phyloP scores from a whole-genome alignment of 2,888 invertebrate genomes.

The Julus scanicus region DNA sequence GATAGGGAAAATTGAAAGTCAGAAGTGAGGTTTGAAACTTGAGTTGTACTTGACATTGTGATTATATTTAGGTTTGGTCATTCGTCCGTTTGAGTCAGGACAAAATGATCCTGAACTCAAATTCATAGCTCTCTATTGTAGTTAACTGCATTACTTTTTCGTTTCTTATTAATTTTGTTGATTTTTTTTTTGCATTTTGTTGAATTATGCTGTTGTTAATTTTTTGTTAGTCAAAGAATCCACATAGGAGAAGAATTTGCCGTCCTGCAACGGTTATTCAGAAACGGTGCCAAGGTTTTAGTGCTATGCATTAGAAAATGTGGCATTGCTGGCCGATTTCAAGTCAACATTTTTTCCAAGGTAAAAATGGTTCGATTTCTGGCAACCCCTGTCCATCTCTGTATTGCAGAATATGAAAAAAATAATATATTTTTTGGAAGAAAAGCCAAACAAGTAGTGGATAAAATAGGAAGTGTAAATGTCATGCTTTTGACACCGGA shows the following conservation, averaged over 20 bases:
- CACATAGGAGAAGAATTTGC: neutral
- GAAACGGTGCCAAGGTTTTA: neutral
- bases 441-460: neutral
- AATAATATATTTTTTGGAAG: neutral
- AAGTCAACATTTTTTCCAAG: neutral
- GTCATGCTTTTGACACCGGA: too few species aligned
- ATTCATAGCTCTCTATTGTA: conserved; percentile 33
- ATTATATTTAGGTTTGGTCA: conserved; percentile 26
- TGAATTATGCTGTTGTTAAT: neutral
- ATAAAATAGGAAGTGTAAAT: too few species aligned
- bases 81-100: conserved; percentile 11
- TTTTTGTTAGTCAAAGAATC: conserved; percentile 8
- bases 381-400: neutral
- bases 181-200: neutral
- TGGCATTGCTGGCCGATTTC: neutral
- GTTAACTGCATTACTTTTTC: conserved; percentile 8
- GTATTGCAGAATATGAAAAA: neutral
- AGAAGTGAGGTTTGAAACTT: neutral
- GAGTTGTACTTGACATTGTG: neutral
- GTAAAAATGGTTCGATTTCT: conserved; percentile 21
- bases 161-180: neutral
- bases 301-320: neutral
- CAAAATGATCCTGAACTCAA: conserved; percentile 4
- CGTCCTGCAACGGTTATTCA: conserved; percentile 9
- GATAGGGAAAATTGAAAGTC: neutral